These are phyloP conservation scores for Trachythela sp. DNA, from an alignment of 64 coral and sea anemone genomes.

Conservation along the genomic window DNA sequence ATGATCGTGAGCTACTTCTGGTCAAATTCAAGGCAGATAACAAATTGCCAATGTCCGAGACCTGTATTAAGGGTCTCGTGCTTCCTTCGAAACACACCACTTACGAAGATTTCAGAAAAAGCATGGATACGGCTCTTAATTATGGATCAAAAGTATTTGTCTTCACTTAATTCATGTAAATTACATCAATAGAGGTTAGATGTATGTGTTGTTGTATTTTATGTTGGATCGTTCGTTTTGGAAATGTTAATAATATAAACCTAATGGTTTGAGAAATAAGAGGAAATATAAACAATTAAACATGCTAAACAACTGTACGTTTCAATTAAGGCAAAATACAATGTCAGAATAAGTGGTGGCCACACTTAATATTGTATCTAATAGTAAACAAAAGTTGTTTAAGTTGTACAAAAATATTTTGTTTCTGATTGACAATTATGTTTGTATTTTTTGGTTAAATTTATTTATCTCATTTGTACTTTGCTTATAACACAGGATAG, in stretches of 20 bases:
- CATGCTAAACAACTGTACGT: no score
- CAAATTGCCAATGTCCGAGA: not conserved
- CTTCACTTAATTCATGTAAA: not conserved
- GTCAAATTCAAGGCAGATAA: not conserved
- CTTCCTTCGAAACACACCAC: not conserved
- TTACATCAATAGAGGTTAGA: not conserved
- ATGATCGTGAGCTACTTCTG: not conserved
- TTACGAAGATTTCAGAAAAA: not conserved
- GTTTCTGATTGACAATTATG: no score
- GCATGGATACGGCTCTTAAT: not conserved
- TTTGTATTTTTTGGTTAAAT: no score
- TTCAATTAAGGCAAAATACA: no score
- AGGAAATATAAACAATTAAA: no score
- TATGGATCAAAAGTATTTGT: slow-evolving; percentile 1
- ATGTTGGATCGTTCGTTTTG: not conserved
- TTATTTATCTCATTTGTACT: no score
- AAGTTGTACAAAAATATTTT: no score
- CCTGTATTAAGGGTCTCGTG: not conserved
- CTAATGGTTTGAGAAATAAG: no score
- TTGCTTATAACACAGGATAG: no score
- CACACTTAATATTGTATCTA: no score
- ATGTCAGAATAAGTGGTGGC: no score
- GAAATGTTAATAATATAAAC: not conserved
- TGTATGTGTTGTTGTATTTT: not conserved
- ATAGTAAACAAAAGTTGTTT: no score